These are phyloP conservation scores for Hystrix cristata DNA, from an alignment of 2,113 vertebrate genomes.

Conservation along the genomic window DNA sequence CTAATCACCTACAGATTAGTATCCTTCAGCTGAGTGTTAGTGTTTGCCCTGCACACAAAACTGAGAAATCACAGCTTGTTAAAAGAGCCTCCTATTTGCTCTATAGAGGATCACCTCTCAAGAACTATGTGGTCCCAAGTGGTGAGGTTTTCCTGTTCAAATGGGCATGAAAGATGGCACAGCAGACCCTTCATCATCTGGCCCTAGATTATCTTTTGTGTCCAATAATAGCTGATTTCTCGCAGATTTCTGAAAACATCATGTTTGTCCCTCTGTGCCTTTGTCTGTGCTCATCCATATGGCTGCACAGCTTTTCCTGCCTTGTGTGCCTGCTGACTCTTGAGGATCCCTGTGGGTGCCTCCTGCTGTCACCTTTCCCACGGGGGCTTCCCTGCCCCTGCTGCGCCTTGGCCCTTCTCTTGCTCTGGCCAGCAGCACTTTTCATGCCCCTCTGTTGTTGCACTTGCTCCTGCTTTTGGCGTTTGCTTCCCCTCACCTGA, in stretches of 20 bases:
- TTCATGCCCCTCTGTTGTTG: accelerated
- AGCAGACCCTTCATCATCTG: background rate
- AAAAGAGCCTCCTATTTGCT: background rate
- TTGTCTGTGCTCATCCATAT: background rate
- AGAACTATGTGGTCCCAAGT: background rate
- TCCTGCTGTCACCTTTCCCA: background rate
- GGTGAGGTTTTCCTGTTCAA: background rate
- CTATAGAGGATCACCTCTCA: background rate
- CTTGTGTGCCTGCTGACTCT: background rate
- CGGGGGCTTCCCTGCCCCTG: background rate
- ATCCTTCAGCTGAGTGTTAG: background rate
- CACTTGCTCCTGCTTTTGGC: background rate
- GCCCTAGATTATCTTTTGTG: background rate
- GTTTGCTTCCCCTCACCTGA: background rate
- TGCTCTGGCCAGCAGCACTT: background rate
- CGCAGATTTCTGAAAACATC: background rate
- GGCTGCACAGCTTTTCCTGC: background rate
- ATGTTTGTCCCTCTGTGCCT: background rate
- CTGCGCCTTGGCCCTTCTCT: background rate
- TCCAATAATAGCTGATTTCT: background rate
- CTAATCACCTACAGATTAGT: background rate
- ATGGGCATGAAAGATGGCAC: background rate
- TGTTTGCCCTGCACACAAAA: background rate
- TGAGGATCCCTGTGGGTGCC: background rate
- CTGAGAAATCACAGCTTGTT: background rate